These are phyloP conservation scores for Sisyra nigra DNA, from an alignment of 2,888 invertebrate genomes.

Conservation along the genomic window DNA sequence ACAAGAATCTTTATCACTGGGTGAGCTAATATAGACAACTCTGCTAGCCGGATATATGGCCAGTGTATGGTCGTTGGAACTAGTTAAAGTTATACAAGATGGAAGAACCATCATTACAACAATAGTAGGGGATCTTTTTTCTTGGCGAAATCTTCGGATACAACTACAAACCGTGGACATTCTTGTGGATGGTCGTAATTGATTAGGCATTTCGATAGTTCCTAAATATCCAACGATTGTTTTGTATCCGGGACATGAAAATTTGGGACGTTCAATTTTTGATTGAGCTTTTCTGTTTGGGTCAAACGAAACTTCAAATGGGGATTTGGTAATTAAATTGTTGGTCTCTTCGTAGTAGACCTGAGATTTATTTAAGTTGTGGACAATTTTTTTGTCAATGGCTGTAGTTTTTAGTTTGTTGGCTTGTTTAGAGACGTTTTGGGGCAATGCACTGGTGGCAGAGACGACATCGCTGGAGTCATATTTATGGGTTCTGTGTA, in stretches of 20 bases:
- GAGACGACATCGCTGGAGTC: conserved; percentile 11
- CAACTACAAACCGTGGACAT: conserved; percentile 69
- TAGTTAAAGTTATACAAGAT: conserved; percentile 62
- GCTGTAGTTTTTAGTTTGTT: conserved; percentile 16
- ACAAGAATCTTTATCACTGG: conserved; percentile 77
- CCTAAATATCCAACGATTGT: conserved; percentile 89
- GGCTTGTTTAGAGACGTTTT: conserved; percentile 7
- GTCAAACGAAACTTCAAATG: conserved; percentile 4
- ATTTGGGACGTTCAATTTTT: background rate
- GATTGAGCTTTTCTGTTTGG: conserved; percentile 6
- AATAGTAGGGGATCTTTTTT: conserved; percentile 70
- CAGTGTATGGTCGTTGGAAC: conserved; percentile 58
- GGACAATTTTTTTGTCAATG: conserved; percentile 4
- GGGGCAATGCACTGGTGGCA: conserved; percentile 7
- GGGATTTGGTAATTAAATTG: conserved; percentile 3
- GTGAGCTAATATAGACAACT: conserved; percentile 78
- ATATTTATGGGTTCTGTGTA: conserved; percentile 11
- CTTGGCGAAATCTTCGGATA: conserved; percentile 74
- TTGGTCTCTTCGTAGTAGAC: conserved; percentile 25
- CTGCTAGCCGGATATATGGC: conserved; percentile 78
- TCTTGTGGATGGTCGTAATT: conserved; percentile 56
- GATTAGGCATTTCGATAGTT: conserved; percentile 88
- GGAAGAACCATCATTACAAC: conserved; percentile 75
- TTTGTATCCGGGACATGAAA: conserved; percentile 32
- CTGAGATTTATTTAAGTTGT: background rate